Percentiles rank a stretch among this genome's conserved stretches.
phyloP scores from a whole-genome alignment of 2,797 vertebrate genomes.

The Enoplosus armatus region DNA sequence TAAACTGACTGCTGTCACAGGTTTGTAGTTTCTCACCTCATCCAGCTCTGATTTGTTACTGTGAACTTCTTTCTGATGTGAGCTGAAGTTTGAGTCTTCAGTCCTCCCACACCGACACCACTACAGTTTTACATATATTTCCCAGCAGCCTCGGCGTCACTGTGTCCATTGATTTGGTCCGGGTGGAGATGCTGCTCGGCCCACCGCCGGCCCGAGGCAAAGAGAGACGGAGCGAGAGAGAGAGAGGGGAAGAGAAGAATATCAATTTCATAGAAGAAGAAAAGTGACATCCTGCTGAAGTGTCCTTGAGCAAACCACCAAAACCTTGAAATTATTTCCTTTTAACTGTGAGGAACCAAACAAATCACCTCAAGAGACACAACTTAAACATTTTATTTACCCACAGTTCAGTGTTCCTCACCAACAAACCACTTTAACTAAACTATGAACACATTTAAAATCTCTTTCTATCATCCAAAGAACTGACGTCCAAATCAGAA shows the following conservation, averaged over 20 bases:
- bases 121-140: not conserved
- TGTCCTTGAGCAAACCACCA: not conserved
- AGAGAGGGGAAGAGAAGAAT: not conserved
- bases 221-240: too few relatives aligned
- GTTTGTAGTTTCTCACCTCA: not conserved
- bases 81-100: constrained; percentile 1
- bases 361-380: not conserved
- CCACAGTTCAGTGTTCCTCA: not conserved
- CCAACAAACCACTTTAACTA: too few relatives aligned
- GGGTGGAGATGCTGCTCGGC: not conserved
- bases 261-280: constrained; percentile 13
- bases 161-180: constrained; percentile 10
- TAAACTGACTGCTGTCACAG: not conserved
- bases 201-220: not conserved
- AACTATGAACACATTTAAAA: too few relatives aligned
- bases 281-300: not conserved
- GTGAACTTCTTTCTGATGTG: constrained; percentile 5
- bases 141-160: constrained; percentile 11
- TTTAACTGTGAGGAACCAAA: not conserved
- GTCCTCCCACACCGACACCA: not conserved
- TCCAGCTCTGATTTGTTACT: not conserved
- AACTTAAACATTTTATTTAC: not conserved
- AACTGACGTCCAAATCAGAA: too few relatives aligned
- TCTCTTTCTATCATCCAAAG: too few relatives aligned
- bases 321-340: not conserved